These are phyloP conservation scores for Apogon hyalosoma DNA, from an alignment of 2,797 vertebrate genomes.

Conservation along the genomic window DNA sequence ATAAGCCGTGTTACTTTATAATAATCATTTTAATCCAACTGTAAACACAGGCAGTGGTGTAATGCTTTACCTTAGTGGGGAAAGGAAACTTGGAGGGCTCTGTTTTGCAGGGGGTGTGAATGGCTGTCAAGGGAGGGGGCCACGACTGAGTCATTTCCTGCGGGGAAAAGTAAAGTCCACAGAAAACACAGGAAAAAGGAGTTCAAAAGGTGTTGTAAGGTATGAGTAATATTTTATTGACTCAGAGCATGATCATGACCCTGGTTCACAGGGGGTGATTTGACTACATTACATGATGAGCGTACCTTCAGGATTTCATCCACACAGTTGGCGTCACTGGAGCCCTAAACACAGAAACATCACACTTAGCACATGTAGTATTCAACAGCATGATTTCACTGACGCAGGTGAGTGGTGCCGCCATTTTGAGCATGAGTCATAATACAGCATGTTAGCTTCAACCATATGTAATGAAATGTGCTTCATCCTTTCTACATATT, in stretches of 20 bases:
- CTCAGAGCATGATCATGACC: not conserved
- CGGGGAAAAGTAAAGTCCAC: slow-evolving; percentile 10
- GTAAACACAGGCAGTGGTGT: slow-evolving; percentile 13
- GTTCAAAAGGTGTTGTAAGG: slow-evolving; percentile 22
- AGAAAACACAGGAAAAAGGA: slow-evolving; percentile 16
- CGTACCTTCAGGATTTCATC: slow-evolving; percentile 99
- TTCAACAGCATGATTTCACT: slow-evolving; percentile 32
- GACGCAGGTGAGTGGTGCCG: slow-evolving; percentile 41
- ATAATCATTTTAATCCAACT: slow-evolving; percentile 20
- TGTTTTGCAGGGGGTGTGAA: slow-evolving; percentile 99
- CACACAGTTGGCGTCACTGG: slow-evolving; percentile 95
- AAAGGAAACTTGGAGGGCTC: slow-evolving; percentile 99
- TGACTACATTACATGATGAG: not conserved
- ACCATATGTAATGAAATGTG: slow-evolving; percentile 4
- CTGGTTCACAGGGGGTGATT: not conserved
- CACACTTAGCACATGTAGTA: slow-evolving; percentile 42
- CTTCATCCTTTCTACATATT: no score
- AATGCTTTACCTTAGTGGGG: slow-evolving; percentile 93
- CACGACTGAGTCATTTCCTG: slow-evolving; percentile 99
- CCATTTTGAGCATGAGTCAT: slow-evolving; percentile 62
- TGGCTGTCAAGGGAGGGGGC: slow-evolving; percentile 98
- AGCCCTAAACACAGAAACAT: slow-evolving; percentile 84
- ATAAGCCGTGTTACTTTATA: slow-evolving; percentile 1
- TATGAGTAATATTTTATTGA: slow-evolving; percentile 31
- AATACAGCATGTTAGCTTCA: slow-evolving; percentile 28